Percentiles rank a stretch among this genome's conserved stretches.
Evolutionary conservation across 2,888 invertebrate species (phyloP).

Genomic region (Poecilobothrus nobilitatus): DNA sequence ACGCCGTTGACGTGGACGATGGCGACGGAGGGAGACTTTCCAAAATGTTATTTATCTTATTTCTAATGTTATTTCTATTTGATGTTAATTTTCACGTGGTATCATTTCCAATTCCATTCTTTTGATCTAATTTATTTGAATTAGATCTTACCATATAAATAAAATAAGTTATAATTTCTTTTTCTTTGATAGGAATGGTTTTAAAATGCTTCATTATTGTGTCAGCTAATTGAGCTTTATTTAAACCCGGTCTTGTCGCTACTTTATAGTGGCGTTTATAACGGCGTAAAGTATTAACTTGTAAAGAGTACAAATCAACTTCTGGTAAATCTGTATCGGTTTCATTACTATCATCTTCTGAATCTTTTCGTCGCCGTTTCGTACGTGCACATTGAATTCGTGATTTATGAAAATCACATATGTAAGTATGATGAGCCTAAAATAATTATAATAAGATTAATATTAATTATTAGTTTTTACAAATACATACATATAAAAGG

Average conservation of each 20-base stretch:
- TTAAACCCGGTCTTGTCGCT: slow-evolving; percentile 80
- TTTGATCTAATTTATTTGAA: slow-evolving; percentile 42
- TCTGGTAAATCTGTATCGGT: slow-evolving; percentile 87
- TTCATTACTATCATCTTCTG: slow-evolving; percentile 89
- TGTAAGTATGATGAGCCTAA: slow-evolving; percentile 89
- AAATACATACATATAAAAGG: background rate
- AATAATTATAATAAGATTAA: slow-evolving; percentile 24
- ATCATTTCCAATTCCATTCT: slow-evolving; percentile 42
- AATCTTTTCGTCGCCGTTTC: slow-evolving; percentile 84
- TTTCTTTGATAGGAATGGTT: slow-evolving; percentile 88
- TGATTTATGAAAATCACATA: slow-evolving; percentile 93
- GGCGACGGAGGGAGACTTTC: background rate
- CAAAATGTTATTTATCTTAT: slow-evolving; percentile 10
- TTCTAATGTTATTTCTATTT: slow-evolving; percentile 21
- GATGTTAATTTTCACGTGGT: slow-evolving; percentile 23
- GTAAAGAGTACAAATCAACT: slow-evolving; percentile 86
- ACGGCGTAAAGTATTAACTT: slow-evolving; percentile 85
- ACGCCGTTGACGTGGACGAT: background rate
- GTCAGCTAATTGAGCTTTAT: slow-evolving; percentile 92
- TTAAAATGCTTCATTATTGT: slow-evolving; percentile 91
- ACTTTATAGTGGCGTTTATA: slow-evolving; percentile 93
- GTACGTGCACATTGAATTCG: slow-evolving; percentile 93
- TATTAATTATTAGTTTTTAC: background rate
- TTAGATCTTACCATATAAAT: slow-evolving; percentile 94
- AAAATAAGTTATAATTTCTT: slow-evolving; percentile 88